These are phyloP conservation scores for Pollimyrus isidori DNA, from an alignment of 2,113 vertebrate genomes.

Conservation along the genomic window DNA sequence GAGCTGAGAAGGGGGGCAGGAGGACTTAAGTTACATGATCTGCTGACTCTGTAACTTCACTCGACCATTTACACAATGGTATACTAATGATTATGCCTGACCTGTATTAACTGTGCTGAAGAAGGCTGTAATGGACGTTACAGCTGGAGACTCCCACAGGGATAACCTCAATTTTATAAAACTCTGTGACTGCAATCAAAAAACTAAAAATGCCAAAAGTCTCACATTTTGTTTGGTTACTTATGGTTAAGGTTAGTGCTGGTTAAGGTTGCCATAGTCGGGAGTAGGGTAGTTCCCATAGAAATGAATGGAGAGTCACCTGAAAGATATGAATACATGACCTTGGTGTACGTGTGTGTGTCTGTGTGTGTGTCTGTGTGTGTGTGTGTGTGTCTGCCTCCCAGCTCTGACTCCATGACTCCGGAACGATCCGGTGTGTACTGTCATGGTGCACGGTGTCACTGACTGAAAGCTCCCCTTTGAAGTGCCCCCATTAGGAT, in stretches of 20 bases:
- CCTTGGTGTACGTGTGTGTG: neutral
- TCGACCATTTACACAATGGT: conserved; percentile 46
- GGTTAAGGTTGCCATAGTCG: neutral
- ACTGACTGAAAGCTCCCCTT: neutral
- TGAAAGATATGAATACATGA: neutral
- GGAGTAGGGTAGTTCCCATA: neutral
- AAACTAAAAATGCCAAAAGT: neutral
- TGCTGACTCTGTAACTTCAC: conserved; percentile 40
- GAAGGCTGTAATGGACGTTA: neutral
- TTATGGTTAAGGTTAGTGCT: neutral
- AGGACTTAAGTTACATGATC: conserved; percentile 64
- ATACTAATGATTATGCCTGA: conserved; percentile 41
- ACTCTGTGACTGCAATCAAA: neutral
- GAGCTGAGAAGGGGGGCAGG: conserved; percentile 30
- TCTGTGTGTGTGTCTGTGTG: neutral
- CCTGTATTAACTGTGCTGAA: neutral
- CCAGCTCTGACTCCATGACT: neutral
- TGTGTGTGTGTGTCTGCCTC: neutral
- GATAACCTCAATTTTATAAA: neutral
- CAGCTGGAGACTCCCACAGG: neutral
- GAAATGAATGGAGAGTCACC: neutral
- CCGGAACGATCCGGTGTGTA: no score
- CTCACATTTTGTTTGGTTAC: neutral
- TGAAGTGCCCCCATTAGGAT: neutral
- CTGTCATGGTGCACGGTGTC: neutral